Conservation (phyloP, 2,888 invertebrate genomes). For the Caenorhabditis macrosperma region DNA sequence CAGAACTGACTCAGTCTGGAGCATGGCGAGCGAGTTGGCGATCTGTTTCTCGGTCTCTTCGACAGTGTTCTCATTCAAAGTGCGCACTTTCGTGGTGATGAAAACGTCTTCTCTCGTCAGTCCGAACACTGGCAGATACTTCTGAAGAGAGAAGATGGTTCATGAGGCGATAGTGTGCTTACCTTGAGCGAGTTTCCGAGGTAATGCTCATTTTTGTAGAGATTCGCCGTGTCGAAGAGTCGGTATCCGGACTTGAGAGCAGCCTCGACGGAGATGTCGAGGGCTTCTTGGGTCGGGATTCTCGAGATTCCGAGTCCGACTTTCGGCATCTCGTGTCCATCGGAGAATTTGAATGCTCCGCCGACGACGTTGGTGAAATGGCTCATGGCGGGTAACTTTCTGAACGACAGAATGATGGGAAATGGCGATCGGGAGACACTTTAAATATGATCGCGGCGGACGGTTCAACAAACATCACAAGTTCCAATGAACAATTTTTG, state of each 20-base stretch:
- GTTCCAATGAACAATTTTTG: conserved; percentile 47
- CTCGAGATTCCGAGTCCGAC: conserved; percentile 72
- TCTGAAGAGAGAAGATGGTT: conserved; percentile 77
- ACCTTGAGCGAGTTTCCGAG: conserved; percentile 84
- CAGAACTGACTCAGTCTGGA: conserved; percentile 59
- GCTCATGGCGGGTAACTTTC: conserved; percentile 15
- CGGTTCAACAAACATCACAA: conserved; percentile 35
- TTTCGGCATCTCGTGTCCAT: conserved; percentile 67
- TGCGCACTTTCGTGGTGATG: conserved; percentile 87
- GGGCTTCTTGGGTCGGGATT: conserved; percentile 63
- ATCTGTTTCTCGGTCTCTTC: conserved; percentile 59
- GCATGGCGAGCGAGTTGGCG: conserved; percentile 61
- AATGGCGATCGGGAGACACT: not conserved
- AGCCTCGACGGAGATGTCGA: conserved; percentile 61
- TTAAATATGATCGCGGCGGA: conserved; percentile 9
- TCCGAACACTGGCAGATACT: conserved; percentile 85
- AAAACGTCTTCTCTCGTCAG: conserved; percentile 87
- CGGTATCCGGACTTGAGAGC: conserved; percentile 84
- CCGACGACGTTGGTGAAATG: conserved; percentile 57
- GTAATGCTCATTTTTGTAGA: conserved; percentile 86
- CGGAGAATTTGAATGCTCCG: conserved; percentile 54
- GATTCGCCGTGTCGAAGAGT: conserved; percentile 87
- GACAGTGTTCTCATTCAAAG: conserved; percentile 60
- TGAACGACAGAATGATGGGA: not conserved
- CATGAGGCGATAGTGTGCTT: no score